These are phyloP conservation scores for Geophilus truncorum DNA, from an alignment of 2,888 invertebrate genomes.

Conservation along the genomic window DNA sequence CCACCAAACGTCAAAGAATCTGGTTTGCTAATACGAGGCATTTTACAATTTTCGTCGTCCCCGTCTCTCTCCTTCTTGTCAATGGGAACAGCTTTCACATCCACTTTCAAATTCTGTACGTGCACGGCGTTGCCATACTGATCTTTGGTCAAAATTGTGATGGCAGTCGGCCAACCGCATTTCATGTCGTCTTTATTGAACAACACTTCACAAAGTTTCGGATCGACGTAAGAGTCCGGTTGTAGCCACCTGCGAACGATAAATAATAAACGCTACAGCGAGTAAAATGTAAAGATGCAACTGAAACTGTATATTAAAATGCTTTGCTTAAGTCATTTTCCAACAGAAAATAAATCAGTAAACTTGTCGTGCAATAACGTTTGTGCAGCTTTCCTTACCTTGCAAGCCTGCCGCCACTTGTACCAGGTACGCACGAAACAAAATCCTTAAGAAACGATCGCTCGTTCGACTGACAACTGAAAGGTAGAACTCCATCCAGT, in stretches of 20 bases:
- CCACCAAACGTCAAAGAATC: slow-evolving; percentile 61
- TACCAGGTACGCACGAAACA: slow-evolving; percentile 76
- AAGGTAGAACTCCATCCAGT: slow-evolving; percentile 77
- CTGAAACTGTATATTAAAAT: no score
- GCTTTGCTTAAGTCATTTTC: no score
- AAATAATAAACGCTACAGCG: no score
- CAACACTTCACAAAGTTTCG: slow-evolving; percentile 75
- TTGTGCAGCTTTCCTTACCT: no score
- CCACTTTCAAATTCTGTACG: slow-evolving; percentile 71
- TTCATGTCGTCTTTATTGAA: slow-evolving; percentile 61
- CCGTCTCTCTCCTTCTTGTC: slow-evolving; percentile 61
- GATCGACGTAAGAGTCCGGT: slow-evolving; percentile 86
- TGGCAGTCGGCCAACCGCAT: slow-evolving; percentile 76
- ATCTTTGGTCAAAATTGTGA: slow-evolving; percentile 76
- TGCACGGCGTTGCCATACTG: slow-evolving; percentile 86
- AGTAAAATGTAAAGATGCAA: no score
- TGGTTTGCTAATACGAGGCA: slow-evolving; percentile 57
- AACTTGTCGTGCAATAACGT: no score
- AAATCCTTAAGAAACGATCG: slow-evolving; percentile 88
- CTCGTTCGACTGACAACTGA: slow-evolving; percentile 78
- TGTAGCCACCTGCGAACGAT: slow-evolving; percentile 73
- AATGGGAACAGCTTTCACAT: slow-evolving; percentile 67
- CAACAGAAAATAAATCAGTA: no score
- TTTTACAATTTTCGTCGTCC: slow-evolving; percentile 53
- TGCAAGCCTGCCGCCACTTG: slow-evolving; percentile 84